These are phyloP conservation scores for Neolamprologus toae DNA, from an alignment of 2,113 vertebrate genomes.

Conservation along the genomic window DNA sequence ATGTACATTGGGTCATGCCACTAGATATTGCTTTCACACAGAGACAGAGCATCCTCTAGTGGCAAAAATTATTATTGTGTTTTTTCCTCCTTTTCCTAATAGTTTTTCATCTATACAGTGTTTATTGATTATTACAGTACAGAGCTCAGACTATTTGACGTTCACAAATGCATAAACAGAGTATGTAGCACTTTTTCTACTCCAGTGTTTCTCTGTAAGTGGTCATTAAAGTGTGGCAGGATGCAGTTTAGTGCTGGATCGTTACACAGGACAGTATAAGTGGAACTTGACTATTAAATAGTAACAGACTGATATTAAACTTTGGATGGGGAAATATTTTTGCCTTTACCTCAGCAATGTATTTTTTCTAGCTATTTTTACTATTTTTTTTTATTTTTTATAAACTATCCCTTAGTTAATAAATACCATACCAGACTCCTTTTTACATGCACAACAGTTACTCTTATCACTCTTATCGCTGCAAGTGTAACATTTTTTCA, in stretches of 20 bases:
- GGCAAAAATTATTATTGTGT: background rate
- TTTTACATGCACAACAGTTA: background rate
- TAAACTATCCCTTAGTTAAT: background rate
- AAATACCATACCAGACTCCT: background rate
- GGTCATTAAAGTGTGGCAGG: background rate
- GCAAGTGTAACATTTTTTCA: background rate
- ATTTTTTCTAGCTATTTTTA: background rate
- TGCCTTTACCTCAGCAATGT: background rate
- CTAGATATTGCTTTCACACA: background rate
- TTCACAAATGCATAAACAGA: background rate
- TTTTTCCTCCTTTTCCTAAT: background rate
- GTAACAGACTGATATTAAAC: background rate
- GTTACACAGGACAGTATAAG: background rate
- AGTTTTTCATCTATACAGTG: background rate
- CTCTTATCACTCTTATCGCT: background rate
- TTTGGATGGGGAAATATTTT: background rate
- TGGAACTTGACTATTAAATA: background rate
- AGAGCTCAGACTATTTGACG: background rate
- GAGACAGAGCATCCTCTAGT: slow-evolving; percentile 65
- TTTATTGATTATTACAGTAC: background rate
- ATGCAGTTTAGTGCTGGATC: background rate
- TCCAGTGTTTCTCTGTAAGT: background rate
- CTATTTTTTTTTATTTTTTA: background rate
- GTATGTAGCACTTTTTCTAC: background rate
- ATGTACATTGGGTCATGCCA: background rate